Base-by-base conservation (phyloP, 2,113 vertebrate genomes). In the Salvator merianae region DNA sequence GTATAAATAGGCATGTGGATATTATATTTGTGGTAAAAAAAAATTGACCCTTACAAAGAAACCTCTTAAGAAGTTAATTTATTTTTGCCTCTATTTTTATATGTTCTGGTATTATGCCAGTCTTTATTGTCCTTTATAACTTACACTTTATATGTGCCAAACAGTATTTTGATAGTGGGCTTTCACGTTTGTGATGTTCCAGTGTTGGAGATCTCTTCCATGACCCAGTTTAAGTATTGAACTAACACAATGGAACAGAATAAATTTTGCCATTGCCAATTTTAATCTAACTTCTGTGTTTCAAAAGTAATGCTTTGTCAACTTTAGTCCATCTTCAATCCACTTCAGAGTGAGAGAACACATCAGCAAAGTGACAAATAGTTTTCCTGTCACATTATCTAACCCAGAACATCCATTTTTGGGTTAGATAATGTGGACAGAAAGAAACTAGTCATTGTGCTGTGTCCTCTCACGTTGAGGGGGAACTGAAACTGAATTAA, bases 1-100 rank as follows among this genome's bases (percentile, higher is more conserved):
- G 84, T 78, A 13, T 28, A 63, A 0, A 0, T 38, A 26, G 3
- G 0, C n/a, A 59, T 78, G 9, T 63, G 3, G 18, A 12, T 40
- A 63, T 47, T 71, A 13, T 36, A 72, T 79, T 47, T 72, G 34
- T 63, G 30, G 0, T 72, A 14, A 30, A 55, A 79, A 79, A 36
- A n/a, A 47, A 84, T 77, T 71, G 65, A 4, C 3, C 14, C 70
- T 26, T 77, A 30, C 50, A 69, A 77, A 87, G 18, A 0, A 0
- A 0, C 0, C 24, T 13, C 68, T 87, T 1, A 85, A 53, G n/a
- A 74, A 73, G 14, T 82, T 59, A 59, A 55, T 30, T 14, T 47
- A 10, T 80, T 69, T 80, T 80, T 24, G 18, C 32, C 10, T 55
- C 16, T 55, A 55, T 55, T 55, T 55, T 13, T 77, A 55, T 75